Evolutionary conservation across 2,888 invertebrate genomes (phyloP), one percentile per base, ranked within the genome.

Genomic region (Tromatobia lineatoria): DNA sequence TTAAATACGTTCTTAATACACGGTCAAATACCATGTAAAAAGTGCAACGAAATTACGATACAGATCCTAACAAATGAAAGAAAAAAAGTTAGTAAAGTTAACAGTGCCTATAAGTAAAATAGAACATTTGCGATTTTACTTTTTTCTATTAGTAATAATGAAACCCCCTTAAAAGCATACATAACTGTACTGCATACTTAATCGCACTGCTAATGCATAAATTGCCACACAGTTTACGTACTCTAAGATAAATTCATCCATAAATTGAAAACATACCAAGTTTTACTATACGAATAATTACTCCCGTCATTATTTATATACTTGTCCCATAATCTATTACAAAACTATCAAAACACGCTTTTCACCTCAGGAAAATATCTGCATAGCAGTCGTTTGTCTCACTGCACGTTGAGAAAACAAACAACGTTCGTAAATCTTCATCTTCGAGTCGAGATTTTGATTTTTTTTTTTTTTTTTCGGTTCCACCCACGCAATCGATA

Each of bases 401-500:
- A 15, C n/a, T 13, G 13, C 29, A 23, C 29, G 10, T 6, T 15
- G 3, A 29, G 25, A 25, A 13, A 3, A 29, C 59, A 29, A 23
- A 34, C 61, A 18, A 11, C 3, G 18, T 38, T 20, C 42, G 64
- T 64, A 64, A 38, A 64, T 64, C 42, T 4, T 2, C 10, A 38
- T 20, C 64, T 20, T 38, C 18, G 4, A 34, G 6, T 34, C n/a
- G 6, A n/a, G 34, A 64, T 64, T 64, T 64, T 18, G 0, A 23
- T 11, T 57, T 54, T 11, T 11, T 23, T 23, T 23, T 54, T 57
- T 23, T 45, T 45, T 11, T 70, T 34, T 34, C 13, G 18, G 52
- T 70, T 50, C 0, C 23, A 71, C 89, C 88, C 86, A 88, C 89
- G 86, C 88, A 79, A 87, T 87, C 83, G 88, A 86, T 80, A 80